Evolutionary conservation across 1,140 invertebrate genomes (phyloP).

Genomic region (Batillaria attramentaria): DNA sequence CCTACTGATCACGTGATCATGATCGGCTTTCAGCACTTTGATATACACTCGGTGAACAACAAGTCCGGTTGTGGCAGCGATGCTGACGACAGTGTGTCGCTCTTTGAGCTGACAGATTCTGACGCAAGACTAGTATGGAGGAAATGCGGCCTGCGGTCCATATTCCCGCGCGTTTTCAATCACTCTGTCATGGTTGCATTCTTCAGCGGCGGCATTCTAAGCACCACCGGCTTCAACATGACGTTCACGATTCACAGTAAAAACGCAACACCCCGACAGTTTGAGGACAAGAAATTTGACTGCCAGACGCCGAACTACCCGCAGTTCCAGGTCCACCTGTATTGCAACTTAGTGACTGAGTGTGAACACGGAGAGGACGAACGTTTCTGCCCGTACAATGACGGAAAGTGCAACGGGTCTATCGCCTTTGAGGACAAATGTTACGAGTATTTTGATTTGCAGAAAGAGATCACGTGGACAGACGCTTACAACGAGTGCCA

Average conservation of each 20-base stretch:
- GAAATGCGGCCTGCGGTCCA: conserved; percentile 30
- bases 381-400: conserved; percentile 16
- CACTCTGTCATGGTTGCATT: conserved; percentile 2
- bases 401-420: conserved; percentile 23
- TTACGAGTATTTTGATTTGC: conserved; percentile 28
- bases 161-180: conserved; percentile 19
- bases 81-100: conserved; percentile 14
- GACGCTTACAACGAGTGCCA: conserved; percentile 24
- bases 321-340: conserved; percentile 21
- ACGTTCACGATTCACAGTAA: conserved; percentile 15
- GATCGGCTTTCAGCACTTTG: conserved; percentile 35
- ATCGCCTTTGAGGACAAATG: conserved; percentile 30
- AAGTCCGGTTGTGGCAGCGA: conserved; percentile 1
- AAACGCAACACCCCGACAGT: background rate
- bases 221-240: conserved; percentile 24
- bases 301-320: conserved; percentile 21
- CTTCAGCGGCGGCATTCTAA: conserved; percentile 21
- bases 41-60: conserved; percentile 22
- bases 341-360: conserved; percentile 23
- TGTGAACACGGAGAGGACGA: conserved; percentile 27
- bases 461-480: conserved; percentile 27
- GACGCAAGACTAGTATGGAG: background rate
- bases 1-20: conserved; percentile 19
- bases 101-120: background rate
- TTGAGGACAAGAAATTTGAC: conserved; percentile 10